These are phyloP conservation scores for Anarsia innoxiella DNA, from an alignment of 2,888 invertebrate species.

Conservation along the genomic window DNA sequence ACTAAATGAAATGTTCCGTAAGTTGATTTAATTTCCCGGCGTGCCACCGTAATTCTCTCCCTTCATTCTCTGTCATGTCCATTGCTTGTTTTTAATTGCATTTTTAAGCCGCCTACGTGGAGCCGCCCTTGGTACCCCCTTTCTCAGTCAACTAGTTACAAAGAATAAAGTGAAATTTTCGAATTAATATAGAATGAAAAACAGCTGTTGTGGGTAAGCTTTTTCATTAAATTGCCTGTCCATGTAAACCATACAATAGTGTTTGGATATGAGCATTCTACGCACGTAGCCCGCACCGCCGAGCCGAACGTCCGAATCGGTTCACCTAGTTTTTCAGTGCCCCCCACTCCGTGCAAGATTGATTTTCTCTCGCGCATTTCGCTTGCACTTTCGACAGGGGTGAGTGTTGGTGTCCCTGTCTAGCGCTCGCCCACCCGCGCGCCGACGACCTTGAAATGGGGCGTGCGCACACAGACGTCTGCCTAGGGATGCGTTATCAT, in stretches of 20 bases:
- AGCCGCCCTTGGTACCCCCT: background rate
- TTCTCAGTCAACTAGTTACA: no score
- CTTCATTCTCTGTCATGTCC: constrained; percentile 8
- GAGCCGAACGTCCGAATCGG: constrained; percentile 42
- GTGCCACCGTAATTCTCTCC: constrained; percentile 4
- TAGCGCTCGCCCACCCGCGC: constrained; percentile 34
- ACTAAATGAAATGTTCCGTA: no score
- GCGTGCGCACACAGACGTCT: constrained; percentile 47
- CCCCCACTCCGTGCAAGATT: constrained; percentile 67
- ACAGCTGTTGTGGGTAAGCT: no score
- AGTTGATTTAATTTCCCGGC: no score
- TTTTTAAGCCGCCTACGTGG: constrained; percentile 8
- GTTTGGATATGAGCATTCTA: constrained; percentile 26
- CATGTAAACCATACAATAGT: constrained; percentile 6
- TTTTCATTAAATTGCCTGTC: no score
- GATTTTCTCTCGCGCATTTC: constrained; percentile 70
- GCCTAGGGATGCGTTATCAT: constrained; percentile 44
- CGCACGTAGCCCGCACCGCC: constrained; percentile 36
- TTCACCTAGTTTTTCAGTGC: constrained; percentile 68
- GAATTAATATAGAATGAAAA: no score
- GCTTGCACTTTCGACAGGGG: constrained; percentile 65
- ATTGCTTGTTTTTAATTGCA: constrained; percentile 8
- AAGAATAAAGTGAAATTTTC: no score
- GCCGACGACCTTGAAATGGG: constrained; percentile 69
- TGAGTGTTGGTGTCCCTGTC: constrained; percentile 47